Conservation (phyloP, 1,140 invertebrate species). For the Ruditapes philippinarum region DNA sequence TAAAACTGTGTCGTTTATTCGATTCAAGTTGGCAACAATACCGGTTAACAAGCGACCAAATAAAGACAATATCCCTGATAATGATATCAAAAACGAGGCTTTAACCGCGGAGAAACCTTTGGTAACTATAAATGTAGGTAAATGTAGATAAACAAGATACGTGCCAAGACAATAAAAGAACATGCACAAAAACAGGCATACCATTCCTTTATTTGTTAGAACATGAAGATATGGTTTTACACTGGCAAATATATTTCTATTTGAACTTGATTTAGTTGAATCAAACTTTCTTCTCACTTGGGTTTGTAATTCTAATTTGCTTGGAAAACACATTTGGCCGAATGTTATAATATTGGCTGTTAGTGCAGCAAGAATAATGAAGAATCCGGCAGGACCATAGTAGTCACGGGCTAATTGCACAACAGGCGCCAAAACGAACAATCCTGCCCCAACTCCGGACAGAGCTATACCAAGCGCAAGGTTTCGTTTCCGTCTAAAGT, state of each 20-base stretch:
- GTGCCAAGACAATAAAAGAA: constrained; percentile 40
- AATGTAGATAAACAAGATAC: constrained; percentile 41
- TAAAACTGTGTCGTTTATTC: constrained; percentile 5
- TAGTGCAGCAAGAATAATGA: constrained; percentile 57
- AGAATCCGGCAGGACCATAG: constrained; percentile 48
- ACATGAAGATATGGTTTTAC: constrained; percentile 7
- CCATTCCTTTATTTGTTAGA: constrained; percentile 15
- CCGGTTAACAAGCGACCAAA: constrained; percentile 27
- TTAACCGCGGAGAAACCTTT: constrained; percentile 18
- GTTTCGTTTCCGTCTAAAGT: constrained; percentile 36
- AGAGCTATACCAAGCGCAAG: constrained; percentile 40
- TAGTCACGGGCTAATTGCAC: constrained; percentile 23
- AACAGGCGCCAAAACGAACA: constrained; percentile 26
- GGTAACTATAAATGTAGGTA: constrained; percentile 28
- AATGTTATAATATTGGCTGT: constrained; percentile 36
- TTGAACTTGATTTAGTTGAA: not conserved
- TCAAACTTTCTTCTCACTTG: not conserved
- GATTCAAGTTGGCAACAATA: not conserved
- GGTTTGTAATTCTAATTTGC: constrained; percentile 26
- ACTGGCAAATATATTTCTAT: not conserved
- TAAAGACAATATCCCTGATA: constrained; percentile 31
- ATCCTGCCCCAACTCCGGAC: constrained; percentile 39
- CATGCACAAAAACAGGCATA: constrained; percentile 34
- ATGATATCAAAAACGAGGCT: constrained; percentile 35
- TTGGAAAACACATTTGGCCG: constrained; percentile 49